Base-by-base conservation (phyloP, 1,140 invertebrate species). In the Drosophila lacertosa region DNA sequence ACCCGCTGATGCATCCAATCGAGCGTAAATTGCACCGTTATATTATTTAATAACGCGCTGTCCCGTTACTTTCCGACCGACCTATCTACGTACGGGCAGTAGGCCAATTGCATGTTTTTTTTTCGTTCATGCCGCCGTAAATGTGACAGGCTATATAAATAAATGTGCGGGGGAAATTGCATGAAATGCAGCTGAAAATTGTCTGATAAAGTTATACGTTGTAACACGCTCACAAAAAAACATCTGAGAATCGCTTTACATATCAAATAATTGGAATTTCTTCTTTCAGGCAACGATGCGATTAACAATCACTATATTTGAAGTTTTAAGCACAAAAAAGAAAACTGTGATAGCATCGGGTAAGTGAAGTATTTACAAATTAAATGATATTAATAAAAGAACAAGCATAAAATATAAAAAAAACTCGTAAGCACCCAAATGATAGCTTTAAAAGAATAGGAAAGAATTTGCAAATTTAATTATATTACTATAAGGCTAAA, bases 11-110 rank as follows among this genome's bases (percentile, higher is more conserved):
- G 77, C 53, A 68, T 71, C 42, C 75, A 84, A 83, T 84, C 72
- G 80, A 75, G 57, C 54, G 75, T 79, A 62, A 76, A 83, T 83
- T 75, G 74, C 72, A 50, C 45, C 32, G 75, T 73, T 64, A 69
- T 84, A 83, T 84, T 84, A 84, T 83, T 84, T 64, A 83, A 84
- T 84, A 84, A 55, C 72, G 66, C 45, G 18, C 48, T 32, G 58
- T n/a, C 53, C 51, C 15, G 40, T 64, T 44, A 75, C 65, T 47
- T 66, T 75, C 45, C 50, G 20, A 47, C 59, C 70, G 45, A 22
- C 74, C 29, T 66, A 57, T 62, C 54, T 20, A 13, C 11, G 22
- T 9, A 2, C 2, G 2, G 4, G 20, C 20, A 33, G 55, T 37
- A 58, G 55, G 55, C 44, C 54, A 20, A 35, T 48, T 33, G 51